Evolutionary conservation across 2,888 invertebrate species (phyloP).

Genomic region (Diploptera punctata): DNA sequence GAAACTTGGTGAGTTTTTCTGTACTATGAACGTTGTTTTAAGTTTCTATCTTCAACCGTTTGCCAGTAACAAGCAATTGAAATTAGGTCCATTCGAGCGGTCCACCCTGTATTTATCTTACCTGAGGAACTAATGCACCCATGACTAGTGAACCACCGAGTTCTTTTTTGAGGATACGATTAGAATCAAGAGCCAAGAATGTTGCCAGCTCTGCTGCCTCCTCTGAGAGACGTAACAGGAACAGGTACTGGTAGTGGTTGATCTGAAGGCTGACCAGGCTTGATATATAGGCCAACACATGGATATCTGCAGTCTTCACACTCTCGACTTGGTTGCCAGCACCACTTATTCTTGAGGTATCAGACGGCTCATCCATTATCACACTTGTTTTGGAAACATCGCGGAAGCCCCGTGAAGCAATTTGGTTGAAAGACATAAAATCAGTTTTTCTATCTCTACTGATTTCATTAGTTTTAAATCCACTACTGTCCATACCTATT

Average conservation of each 20-base stretch:
- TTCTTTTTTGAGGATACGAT: slow-evolving; percentile 65
- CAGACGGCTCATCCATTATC: background rate
- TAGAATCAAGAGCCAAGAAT: slow-evolving; percentile 79
- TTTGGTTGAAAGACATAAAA: background rate
- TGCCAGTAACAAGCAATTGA: no score
- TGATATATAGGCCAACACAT: slow-evolving; percentile 80
- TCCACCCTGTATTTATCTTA: slow-evolving; percentile 39
- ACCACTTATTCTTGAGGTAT: background rate
- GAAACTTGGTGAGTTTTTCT: no score
- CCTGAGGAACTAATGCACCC: slow-evolving; percentile 82
- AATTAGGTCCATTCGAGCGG: no score
- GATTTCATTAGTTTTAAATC: background rate
- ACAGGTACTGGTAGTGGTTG: slow-evolving; percentile 93
- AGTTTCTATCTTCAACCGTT: no score
- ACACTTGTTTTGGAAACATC: background rate
- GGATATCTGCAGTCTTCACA: slow-evolving; percentile 66
- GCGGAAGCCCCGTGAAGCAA: background rate
- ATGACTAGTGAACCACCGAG: slow-evolving; percentile 63
- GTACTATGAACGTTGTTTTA: no score
- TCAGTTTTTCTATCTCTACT: slow-evolving; percentile 3
- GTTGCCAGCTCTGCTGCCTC: slow-evolving; percentile 78
- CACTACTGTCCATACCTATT: background rate
- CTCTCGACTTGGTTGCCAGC: background rate
- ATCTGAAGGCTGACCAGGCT: slow-evolving; percentile 88
- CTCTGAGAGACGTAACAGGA: slow-evolving; percentile 84